Evolutionary conservation across 2,113 vertebrate genomes (phyloP), one percentile per base, ranked within the genome.

Genomic region (Phaethornis superciliosus): DNA sequence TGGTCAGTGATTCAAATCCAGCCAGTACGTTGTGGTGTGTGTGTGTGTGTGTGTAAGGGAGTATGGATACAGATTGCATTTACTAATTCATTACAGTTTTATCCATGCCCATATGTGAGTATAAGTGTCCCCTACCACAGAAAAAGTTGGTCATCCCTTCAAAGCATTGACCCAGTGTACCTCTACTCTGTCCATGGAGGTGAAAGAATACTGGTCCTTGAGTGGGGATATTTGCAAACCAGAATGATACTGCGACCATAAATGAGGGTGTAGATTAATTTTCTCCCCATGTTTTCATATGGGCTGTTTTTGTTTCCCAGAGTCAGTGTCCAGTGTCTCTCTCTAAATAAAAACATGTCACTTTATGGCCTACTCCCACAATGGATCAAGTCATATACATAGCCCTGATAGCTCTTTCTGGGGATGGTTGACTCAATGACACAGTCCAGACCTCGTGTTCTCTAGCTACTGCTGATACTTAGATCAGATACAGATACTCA

Each of bases 111-210:
- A 19, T 15, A 13, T 82, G 13, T 27, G 28, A 33, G 64, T 49
- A 60, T 67, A 92, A 62, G 37, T 11, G 19, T 1, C 7, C 42
- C 18, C 6, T 47, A 37, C 9, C 8, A 51, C 6, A 46, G 18
- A 27, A 88, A 88, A 52, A 67, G 14, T 49, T 10, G 7, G 7
- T 85, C 5, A 9, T 1, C 5, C 1, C 2, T 15, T 80, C 18
- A 79, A 30, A 69, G 3, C 2, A 14, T 1, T 88, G 63, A 47
- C 19, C 10, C 27, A 32, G 0, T 3, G 3, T 24, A 40, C 15
- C 9, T 86, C 30, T 12, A 40, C 20, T 88, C 8, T 75, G 28
- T 30, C 30, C 6, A 23, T 6, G 12, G 40, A 67, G 24, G 11
- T 63, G 18, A 15, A 40, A 68, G 6, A 88, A 19, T 30, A 19